A percentile compares a stretch with the other conserved stretches of the same genome.
phyloP scores from a whole-genome alignment of 2,888 invertebrate genomes.

The Nephrotoma appendiculata region DNA sequence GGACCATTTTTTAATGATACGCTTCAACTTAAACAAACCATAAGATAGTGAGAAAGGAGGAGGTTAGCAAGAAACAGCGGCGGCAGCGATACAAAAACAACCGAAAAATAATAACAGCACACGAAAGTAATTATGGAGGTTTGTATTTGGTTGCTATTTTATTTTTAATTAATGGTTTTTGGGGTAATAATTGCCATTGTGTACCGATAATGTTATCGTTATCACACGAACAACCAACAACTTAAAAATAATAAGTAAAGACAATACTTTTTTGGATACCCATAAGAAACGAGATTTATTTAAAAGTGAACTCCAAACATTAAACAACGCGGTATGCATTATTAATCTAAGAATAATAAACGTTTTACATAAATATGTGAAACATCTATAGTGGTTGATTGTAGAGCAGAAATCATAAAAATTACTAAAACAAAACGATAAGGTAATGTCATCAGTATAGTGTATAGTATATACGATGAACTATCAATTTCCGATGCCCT shows the following conservation, averaged over 20 bases:
- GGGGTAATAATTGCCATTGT: neutral
- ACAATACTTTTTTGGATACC: neutral
- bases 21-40: neutral
- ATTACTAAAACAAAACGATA: no score
- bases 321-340: neutral
- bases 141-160: neutral
- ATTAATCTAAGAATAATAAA: no score
- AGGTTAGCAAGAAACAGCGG: neutral
- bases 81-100: neutral
- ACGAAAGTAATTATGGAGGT: neutral
- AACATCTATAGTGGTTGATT: no score
- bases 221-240: neutral
- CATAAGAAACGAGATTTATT: neutral
- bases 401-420: no score
- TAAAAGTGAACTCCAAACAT: neutral
- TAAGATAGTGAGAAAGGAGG: neutral
- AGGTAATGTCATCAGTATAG: no score
- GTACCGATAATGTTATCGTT: neutral
- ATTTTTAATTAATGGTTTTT: neutral
- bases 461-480: no score
- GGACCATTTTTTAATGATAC: neutral
- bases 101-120: neutral
- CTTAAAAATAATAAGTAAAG: neutral
- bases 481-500: no score
- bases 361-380: no score